Percentiles rank a stretch among this genome's conserved stretches.
Conservation (phyloP, 2,113 vertebrate genomes). For the Oenanthe melanoleuca region DNA sequence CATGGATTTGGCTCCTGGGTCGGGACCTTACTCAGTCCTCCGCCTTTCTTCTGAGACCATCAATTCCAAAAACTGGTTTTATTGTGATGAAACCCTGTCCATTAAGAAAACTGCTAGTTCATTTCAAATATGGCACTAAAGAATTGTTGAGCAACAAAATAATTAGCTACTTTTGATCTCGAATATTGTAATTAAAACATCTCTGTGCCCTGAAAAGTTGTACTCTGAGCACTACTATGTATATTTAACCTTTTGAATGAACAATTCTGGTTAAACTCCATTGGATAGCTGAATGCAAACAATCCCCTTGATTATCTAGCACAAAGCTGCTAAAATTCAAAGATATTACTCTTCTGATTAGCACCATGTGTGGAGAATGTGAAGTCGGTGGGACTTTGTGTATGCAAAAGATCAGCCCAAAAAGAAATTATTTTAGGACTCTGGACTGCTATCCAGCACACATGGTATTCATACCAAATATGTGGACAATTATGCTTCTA, state of each 20-base stretch:
- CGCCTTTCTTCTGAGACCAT: conserved; percentile 23
- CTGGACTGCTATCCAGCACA: not conserved
- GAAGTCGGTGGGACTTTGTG: not conserved
- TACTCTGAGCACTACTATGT: not conserved
- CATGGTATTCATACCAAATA: conserved; percentile 13
- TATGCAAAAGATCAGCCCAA: not conserved
- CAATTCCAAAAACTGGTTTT: not conserved
- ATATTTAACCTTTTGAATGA: not conserved
- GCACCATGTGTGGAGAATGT: not conserved
- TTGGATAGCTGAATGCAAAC: not conserved
- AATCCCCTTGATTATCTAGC: not conserved
- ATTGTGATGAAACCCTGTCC: conserved; percentile 17
- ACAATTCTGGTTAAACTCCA: not conserved
- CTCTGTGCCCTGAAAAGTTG: not conserved
- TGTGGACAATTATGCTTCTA: not conserved
- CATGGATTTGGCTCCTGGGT: conserved; percentile 6
- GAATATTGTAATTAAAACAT: not conserved
- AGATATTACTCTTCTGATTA: not conserved
- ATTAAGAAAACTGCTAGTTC: conserved; percentile 40
- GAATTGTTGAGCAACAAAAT: not conserved
- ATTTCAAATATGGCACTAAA: not conserved
- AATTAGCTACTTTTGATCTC: not conserved
- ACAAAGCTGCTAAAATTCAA: conserved; percentile 13
- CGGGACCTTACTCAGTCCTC: not conserved
- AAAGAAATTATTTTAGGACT: conserved; percentile 51